A percentile compares a stretch with the other conserved stretches of the same genome.
Evolutionary conservation across 2,888 invertebrate genomes (phyloP).

Genomic region (Andrena praecox): DNA sequence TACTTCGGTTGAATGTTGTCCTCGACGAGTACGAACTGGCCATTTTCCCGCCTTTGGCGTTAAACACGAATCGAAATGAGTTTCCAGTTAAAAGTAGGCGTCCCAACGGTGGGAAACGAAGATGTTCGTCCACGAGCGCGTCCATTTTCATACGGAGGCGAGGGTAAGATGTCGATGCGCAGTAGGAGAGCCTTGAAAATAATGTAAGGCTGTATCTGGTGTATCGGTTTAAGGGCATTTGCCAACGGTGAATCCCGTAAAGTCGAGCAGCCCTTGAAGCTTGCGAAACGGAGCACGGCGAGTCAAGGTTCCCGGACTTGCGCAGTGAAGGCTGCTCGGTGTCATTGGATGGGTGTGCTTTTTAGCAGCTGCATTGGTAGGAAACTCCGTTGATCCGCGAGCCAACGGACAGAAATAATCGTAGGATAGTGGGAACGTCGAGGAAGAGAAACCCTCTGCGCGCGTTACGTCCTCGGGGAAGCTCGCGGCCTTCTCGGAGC

Average conservation of each 20-base stretch:
- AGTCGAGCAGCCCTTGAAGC: conserved; percentile 46
- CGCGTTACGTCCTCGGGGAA: background rate
- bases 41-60: too few relatives aligned
- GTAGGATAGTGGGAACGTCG: conserved; percentile 17
- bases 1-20: background rate
- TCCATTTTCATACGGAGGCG: background rate
- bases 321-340: conserved; percentile 55
- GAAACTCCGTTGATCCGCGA: conserved; percentile 41
- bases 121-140: background rate
- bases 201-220: background rate
- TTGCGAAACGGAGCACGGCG: conserved; percentile 36
- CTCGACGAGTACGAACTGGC: too few relatives aligned
- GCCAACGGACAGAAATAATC: conserved; percentile 45
- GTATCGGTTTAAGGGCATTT: conserved; percentile 40
- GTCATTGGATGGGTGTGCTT: conserved; percentile 46
- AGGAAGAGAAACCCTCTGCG: conserved; percentile 2
- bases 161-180: background rate
- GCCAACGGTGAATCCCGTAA: conserved; percentile 36
- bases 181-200: background rate
- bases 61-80: too few relatives aligned
- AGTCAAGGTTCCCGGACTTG: conserved; percentile 65
- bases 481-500: background rate
- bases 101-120: background rate
- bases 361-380: conserved; percentile 40
- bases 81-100: too few relatives aligned